A percentile compares a stretch with the other conserved stretches of the same genome.
phyloP scores from a whole-genome alignment of 2,113 vertebrate genomes.

The Lepidothrix coronata region DNA sequence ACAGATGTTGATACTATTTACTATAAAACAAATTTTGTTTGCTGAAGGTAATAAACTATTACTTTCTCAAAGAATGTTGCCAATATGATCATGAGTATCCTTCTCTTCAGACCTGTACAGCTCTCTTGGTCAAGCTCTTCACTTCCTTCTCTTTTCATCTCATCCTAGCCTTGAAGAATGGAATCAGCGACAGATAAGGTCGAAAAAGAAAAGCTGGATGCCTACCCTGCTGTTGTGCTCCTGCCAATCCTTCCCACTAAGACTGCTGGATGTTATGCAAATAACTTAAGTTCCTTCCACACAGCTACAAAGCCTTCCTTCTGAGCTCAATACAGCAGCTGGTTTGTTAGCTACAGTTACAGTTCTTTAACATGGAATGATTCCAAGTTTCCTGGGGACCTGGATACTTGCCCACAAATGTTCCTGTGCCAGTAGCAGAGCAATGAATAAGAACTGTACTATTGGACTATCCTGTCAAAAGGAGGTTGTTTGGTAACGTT shows the following conservation, averaged over 20 bases:
- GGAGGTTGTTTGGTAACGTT: constrained; percentile 1
- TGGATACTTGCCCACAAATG: background rate
- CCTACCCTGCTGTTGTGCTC: background rate
- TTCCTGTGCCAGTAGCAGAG: background rate
- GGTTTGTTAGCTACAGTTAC: constrained; percentile 50
- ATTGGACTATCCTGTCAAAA: constrained; percentile 10
- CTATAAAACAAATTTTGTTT: background rate
- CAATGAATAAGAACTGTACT: constrained; percentile 14
- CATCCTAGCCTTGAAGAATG: background rate
- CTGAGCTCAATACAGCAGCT: constrained; percentile 38
- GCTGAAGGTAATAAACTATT: background rate
- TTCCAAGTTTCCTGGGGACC: constrained; percentile 43
- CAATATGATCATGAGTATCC: background rate
- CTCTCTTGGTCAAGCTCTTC: background rate
- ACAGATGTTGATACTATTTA: background rate
- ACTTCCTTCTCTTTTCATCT: background rate
- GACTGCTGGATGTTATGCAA: constrained; percentile 69
- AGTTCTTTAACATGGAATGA: constrained; percentile 13
- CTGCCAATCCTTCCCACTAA: constrained; percentile 36
- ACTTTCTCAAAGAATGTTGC: background rate
- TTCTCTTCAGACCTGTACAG: background rate
- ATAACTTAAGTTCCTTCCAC: constrained; percentile 67
- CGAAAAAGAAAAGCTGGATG: background rate
- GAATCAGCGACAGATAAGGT: background rate
- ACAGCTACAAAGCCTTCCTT: constrained; percentile 61